Conservation (phyloP, 1,140 invertebrate genomes). For the Charaxes varanes region DNA sequence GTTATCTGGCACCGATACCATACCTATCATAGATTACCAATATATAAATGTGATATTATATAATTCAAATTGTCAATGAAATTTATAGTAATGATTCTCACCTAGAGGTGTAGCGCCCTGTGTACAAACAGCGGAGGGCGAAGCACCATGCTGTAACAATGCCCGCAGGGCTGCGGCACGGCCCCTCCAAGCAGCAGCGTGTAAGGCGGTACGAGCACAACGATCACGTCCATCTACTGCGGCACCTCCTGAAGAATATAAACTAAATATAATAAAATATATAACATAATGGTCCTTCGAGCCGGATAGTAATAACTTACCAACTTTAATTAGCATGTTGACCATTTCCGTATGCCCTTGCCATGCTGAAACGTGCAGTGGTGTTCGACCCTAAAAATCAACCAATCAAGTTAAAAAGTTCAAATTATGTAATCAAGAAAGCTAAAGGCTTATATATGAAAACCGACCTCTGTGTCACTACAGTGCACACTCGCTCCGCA, state of each 20-base stretch:
- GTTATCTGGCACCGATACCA: background rate
- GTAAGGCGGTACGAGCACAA: constrained; percentile 91
- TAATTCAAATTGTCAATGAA: too few species aligned
- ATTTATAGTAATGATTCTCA: too few species aligned
- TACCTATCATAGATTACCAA: too few species aligned
- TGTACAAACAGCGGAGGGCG: constrained; percentile 93
- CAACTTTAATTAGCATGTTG: constrained; percentile 83
- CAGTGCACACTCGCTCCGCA: constrained; percentile 89
- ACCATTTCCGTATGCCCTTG: constrained; percentile 96
- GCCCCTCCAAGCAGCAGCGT: constrained; percentile 97
- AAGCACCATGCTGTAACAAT: constrained; percentile 84
- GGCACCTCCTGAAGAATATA: constrained; percentile 78
- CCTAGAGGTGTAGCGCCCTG: constrained; percentile 94
- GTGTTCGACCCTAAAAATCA: constrained; percentile 86
- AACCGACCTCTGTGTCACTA: constrained; percentile 92
- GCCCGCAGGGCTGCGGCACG: constrained; percentile 89
- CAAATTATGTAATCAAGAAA: too few species aligned
- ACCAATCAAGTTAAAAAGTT: too few species aligned
- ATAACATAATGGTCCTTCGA: too few species aligned
- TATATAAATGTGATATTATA: too few species aligned
- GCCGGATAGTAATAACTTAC: constrained; percentile 39
- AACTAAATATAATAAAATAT: too few species aligned
- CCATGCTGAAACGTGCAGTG: constrained; percentile 95
- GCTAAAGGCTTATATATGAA: too few species aligned
- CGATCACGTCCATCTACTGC: constrained; percentile 92